A percentile compares a stretch with the other conserved stretches of the same genome.
phyloP scores from a whole-genome alignment of 2,888 invertebrate genomes.

The Galerucella pusilla region DNA sequence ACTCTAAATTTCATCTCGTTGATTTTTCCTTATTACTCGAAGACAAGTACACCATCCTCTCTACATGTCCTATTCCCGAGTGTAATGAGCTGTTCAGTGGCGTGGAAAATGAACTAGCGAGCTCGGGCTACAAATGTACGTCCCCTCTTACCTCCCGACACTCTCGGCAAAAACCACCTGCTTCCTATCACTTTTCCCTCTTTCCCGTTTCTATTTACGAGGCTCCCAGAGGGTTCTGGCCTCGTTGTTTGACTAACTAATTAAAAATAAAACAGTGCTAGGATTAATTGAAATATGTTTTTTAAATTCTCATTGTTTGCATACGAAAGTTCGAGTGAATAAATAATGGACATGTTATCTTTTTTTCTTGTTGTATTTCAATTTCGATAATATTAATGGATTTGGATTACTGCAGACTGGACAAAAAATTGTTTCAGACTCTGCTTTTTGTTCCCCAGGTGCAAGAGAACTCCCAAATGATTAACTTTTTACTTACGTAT shows the following conservation, averaged over 20 bases:
- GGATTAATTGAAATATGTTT: conserved; percentile 39
- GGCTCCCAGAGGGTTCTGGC: conserved; percentile 15
- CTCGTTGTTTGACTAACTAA: conserved; percentile 40
- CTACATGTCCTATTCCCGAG: conserved; percentile 24
- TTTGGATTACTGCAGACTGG: too few relatives aligned
- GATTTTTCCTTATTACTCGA: neutral
- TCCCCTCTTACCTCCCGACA: conserved; percentile 8
- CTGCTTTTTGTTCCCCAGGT: too few relatives aligned
- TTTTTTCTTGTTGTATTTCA: neutral
- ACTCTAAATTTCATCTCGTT: neutral
- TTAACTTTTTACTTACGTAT: too few relatives aligned
- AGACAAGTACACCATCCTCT: neutral
- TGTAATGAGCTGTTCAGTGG: conserved; percentile 61
- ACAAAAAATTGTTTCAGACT: too few relatives aligned
- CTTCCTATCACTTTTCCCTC: conserved; percentile 31
- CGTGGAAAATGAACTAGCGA: conserved; percentile 62
- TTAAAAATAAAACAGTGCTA: conserved; percentile 39
- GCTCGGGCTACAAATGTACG: conserved; percentile 29
- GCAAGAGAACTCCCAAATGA: too few relatives aligned
- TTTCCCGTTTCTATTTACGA: conserved; percentile 25
- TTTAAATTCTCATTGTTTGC: conserved; percentile 8
- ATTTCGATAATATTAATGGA: too few relatives aligned
- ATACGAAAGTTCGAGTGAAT: neutral
- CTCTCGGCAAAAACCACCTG: conserved; percentile 21
- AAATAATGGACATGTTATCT: neutral